Evolutionary conservation across 2,888 invertebrate species (phyloP).

Genomic region (Eledone cirrhosa): DNA sequence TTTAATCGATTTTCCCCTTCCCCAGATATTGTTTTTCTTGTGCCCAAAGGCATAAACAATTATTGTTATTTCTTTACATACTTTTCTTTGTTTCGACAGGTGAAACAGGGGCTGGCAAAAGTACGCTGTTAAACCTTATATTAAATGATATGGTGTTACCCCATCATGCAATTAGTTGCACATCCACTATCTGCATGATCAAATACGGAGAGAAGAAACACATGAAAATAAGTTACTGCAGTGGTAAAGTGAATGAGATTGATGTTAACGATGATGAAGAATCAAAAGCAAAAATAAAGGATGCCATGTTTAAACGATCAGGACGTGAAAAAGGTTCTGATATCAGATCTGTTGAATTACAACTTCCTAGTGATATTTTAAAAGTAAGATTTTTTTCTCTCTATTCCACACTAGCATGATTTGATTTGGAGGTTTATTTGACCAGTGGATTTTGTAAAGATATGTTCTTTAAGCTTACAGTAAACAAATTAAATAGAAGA

Average conservation of each 20-base stretch:
- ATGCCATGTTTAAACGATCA: slow-evolving; percentile 22
- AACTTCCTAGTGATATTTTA: slow-evolving; percentile 38
- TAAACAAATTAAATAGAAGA: no score
- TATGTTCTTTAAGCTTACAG: no score
- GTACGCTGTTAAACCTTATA: slow-evolving; percentile 55
- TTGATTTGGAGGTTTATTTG: no score
- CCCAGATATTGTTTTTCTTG: no score
- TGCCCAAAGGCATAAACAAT: no score
- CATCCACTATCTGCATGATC: slow-evolving; percentile 52
- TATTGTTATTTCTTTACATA: background rate
- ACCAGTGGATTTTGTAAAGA: no score
- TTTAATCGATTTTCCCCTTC: no score
- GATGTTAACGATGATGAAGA: slow-evolving; percentile 27
- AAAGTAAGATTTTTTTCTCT: slow-evolving; percentile 33
- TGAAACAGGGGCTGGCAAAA: slow-evolving; percentile 61
- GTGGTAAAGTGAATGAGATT: slow-evolving; percentile 27
- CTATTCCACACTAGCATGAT: no score
- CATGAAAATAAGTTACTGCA: slow-evolving; percentile 39
- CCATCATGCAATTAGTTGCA: slow-evolving; percentile 51
- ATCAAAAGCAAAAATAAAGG: slow-evolving; percentile 26
- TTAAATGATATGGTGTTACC: slow-evolving; percentile 51
- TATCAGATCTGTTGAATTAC: slow-evolving; percentile 37
- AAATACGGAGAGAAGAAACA: slow-evolving; percentile 40
- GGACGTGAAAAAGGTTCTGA: slow-evolving; percentile 31
- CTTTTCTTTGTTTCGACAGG: slow-evolving; percentile 41